Base-by-base conservation (phyloP, 2,888 invertebrate genomes). In the Phorcus lineatus region DNA sequence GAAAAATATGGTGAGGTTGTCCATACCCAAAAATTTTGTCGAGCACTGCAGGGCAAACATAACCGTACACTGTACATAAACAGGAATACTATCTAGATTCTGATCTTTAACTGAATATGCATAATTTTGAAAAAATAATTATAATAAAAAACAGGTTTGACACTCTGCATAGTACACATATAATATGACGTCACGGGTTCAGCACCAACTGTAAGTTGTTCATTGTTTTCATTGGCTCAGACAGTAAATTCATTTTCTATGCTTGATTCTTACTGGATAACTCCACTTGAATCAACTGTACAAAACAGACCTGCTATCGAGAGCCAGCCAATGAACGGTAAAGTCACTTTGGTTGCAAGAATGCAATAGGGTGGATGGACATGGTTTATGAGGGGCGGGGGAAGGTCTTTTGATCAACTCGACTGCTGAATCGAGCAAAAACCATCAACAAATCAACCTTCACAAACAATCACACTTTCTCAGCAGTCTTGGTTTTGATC, bases 41-140 rank as follows among this genome's bases (percentile, higher is more conserved):
- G 62, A 28, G 62, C 62, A 11, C 62, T 62, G 62, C 24, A 13
- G 62, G 62, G 28, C 24, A 62, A 62, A 62, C 62, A 62, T 62
- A 62, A 28, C 62, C 62, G 24, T 62, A 62, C 62, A 62, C 62
- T 62, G 62, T 62, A 62, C 62, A 62, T 62, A 62, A 62, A 62
- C 62, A 19, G 28, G 62, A 62, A 28, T 22, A 28, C 62, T 62
- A 62, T 62, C 62, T 62, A 62, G 28, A 62, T 47, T 47, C 13
- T 62, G 62, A 62, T 28, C 13, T 13, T 28, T 28, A 62, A 62
- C 62, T 62, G 28, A 62, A 62, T 22, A 62, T 47, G 62, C 28
- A 62, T 28, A 62, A 28, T 62, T 62, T 62, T 28, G 28, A 62
- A 62, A 62, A 28, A 62, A 62, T 62, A 62, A 62, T 62, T 28